Conservation (phyloP, 2,797 vertebrate genomes). For the Cyprinodon diabolis region DNA sequence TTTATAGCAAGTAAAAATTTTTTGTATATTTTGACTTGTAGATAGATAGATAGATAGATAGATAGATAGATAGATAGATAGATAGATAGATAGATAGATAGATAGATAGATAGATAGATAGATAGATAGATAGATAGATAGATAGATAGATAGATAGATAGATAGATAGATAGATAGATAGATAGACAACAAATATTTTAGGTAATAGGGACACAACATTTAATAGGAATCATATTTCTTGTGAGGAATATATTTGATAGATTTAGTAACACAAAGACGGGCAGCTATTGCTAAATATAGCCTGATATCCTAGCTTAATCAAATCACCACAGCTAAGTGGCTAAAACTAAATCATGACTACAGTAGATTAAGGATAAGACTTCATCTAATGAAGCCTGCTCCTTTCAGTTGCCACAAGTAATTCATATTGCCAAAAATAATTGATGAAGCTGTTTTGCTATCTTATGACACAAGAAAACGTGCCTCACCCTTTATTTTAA, state of each 20-base stretch:
- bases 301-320: conserved; percentile 10
- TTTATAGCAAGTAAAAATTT: no score
- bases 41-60: no score
- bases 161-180: no score
- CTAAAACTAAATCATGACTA: conserved; percentile 10
- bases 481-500: neutral
- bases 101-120: no score
- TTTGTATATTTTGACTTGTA: no score
- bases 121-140: no score
- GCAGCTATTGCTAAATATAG: neutral
- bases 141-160: no score
- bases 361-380: conserved; percentile 6
- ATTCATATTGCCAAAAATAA: conserved; percentile 11
- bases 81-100: no score
- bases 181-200: no score
- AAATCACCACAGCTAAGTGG: conserved; percentile 3
- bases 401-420: conserved; percentile 1
- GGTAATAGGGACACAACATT: neutral
- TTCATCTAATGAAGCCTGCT: conserved; percentile 14
- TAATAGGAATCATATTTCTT: neutral
- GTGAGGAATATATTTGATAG: neutral
- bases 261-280: neutral
- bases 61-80: no score
- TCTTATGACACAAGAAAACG: neutral
- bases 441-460: neutral